phyloP scores from a whole-genome alignment of 2,888 invertebrate species.

The Acrobasis repandana region DNA sequence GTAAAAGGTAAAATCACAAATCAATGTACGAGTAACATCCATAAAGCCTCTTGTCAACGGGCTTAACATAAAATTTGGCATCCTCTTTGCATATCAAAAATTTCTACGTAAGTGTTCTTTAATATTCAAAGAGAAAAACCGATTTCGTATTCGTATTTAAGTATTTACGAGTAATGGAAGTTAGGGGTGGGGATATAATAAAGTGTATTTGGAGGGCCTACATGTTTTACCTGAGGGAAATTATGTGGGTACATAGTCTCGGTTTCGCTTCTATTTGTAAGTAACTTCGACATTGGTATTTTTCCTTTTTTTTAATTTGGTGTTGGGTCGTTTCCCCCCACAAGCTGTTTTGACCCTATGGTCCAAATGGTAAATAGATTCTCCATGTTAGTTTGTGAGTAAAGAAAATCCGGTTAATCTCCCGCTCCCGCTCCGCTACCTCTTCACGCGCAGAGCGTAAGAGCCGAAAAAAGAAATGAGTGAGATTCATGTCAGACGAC shows the following conservation, averaged over 20 bases:
- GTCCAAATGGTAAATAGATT: too few species aligned
- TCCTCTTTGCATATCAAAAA: constrained; percentile 6
- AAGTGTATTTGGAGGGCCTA: neutral
- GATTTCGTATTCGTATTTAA: constrained; percentile 8
- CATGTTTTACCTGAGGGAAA: neutral
- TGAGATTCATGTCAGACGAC: too few species aligned
- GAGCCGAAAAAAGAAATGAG: too few species aligned
- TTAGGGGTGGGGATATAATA: neutral
- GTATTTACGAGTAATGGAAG: constrained; percentile 7
- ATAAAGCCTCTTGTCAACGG: neutral
- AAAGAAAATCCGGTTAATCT: too few species aligned
- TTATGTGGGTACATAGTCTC: neutral
- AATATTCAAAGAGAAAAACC: constrained; percentile 19
- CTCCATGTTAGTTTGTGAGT: too few species aligned
- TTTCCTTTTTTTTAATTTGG: too few species aligned
- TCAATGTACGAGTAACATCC: neutral
- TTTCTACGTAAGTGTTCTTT: constrained; percentile 10
- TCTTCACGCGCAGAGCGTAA: too few species aligned
- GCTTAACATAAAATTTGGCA: neutral
- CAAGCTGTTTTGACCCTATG: too few species aligned
- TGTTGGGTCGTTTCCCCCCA: too few species aligned
- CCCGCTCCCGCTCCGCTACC: too few species aligned
- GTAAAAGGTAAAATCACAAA: neutral
- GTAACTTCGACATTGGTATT: too few species aligned
- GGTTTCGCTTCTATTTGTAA: too few species aligned